Conservation (phyloP, 2,797 vertebrate genomes). For the Dicrostonyx torquatus region DNA sequence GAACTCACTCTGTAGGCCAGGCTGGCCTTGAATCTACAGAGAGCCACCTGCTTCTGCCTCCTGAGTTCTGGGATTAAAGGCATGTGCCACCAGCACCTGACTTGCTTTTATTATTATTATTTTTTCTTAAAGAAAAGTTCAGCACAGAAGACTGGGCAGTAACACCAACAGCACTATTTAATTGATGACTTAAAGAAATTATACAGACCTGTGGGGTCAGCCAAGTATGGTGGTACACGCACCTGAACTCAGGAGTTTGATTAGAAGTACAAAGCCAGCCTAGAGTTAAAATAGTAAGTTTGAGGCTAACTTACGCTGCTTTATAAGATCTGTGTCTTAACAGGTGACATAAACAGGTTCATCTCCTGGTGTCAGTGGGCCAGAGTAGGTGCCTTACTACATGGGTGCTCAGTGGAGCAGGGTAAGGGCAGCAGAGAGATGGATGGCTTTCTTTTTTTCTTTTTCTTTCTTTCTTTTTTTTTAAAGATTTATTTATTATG, state of each 20-base stretch:
- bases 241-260: not conserved
- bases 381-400: not conserved
- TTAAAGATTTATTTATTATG: too few relatives aligned
- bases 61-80: not conserved
- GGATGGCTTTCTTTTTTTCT: not conserved
- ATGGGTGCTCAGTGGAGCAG: not conserved
- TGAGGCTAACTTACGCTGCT: not conserved
- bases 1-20: not conserved
- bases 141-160: not conserved
- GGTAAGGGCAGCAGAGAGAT: not conserved
- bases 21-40: not conserved
- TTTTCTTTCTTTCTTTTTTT: too few relatives aligned
- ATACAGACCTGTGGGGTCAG: not conserved
- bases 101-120: not conserved
- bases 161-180: not conserved
- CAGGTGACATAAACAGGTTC: not conserved
- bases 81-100: not conserved
- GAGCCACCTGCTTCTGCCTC: not conserved
- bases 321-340: not conserved
- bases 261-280: not conserved
- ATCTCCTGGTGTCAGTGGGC: not conserved
- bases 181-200: not conserved
- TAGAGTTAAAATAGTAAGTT: not conserved
- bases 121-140: not conserved
- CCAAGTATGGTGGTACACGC: not conserved